Evolutionary conservation across 53 echinoderm and acorn worm species (phyloP), one percentile per base, ranked within the genome.

Genomic region (Actinopyga echinites): DNA sequence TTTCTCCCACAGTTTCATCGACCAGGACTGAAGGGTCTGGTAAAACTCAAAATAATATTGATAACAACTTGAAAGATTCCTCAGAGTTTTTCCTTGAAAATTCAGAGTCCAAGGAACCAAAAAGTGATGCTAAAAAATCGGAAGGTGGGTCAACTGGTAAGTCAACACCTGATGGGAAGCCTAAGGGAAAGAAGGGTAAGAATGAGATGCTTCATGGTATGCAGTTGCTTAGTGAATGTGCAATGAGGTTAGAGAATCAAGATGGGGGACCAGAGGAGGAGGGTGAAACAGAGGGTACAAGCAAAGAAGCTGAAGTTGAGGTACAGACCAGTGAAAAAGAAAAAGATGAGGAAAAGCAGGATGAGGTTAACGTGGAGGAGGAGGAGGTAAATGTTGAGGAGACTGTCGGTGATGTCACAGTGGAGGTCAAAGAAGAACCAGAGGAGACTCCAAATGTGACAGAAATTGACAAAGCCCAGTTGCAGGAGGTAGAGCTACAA

Each of bases 151-250:
- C 77, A 24, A 77, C 77, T 45, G 77, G 77, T 32, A 77, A 77
- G 57, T 77, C 77, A 24, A 77, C 77, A 20, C 77, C 77, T 20
- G 77, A 77, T 31, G 56, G 77, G 26, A 77, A 77, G 77, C 53
- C 52, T 22, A 80, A 80, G 30, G 81, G 81, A n/a, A 80, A 80
- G 21, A 80, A 80, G 42, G 81, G 81, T 19, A 80, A 80, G 42
- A 80, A 80, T 34, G 81, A 80, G 25, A 80, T 80, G 81, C 81
- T 80, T 6, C 81, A 80, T 42, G 81, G 81, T 0, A 80, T 80
- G 81, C 61, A 80, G 63, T 44, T 80, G 21, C 44, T 80, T 30
- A 80, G 81, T 61, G 81, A 80, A 44, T 80, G 81, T 80, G 81
- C 81, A 28, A 80, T 80, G 81, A 58, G 77, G 52, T n/a, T 77